Evolutionary conservation across 1,140 invertebrate genomes (phyloP), one percentile per base, ranked within the genome.

Genomic region (Cheumatopsyche charites): DNA sequence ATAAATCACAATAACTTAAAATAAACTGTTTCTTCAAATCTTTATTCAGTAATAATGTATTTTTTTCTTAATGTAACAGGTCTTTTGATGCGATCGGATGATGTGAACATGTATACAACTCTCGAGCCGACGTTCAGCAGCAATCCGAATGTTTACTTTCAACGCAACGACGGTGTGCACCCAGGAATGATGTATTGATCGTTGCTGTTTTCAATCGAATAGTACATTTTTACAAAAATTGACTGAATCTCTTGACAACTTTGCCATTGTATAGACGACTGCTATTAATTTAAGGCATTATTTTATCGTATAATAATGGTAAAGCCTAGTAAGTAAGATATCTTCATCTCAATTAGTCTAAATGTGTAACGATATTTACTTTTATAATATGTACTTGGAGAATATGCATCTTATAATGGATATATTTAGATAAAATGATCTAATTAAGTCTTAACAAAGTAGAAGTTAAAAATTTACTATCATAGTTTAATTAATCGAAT

Each of bases 81-180:
- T 80, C 86, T 92, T 82, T 89, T 91, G 81, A 84, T 92, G 79
- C 87, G 89, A 78, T 87, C 90, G 70, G 91, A 92, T 77, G 91
- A 93, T 79, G 90, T 89, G 77, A 92, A 92, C 83, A 85, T 92
- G 58, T 93, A 93, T 81, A 92, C 91, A 75, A 93, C 90, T 63
- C 83, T 92, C 75, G 91, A 93, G 83, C 92, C 91, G 67, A 93
- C 91, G 63, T 83, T 93, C 78, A 93, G 91, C 80, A 90, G 89
- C 79, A 93, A 93, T 84, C 92, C 92, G 66, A 93, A 93, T 83
- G 92, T 93, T 23, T 93, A 90, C 81, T 93, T 93, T 81, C 91
- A 93, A 81, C 87, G 91, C 76, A 87, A 88, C 70, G 89, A 92
- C 76, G 88, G 88, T 52, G 86, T 92, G 77, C 90, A 92, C 86